phyloP scores from a whole-genome alignment of 2,888 invertebrate genomes.

The Drosophila falleni region DNA sequence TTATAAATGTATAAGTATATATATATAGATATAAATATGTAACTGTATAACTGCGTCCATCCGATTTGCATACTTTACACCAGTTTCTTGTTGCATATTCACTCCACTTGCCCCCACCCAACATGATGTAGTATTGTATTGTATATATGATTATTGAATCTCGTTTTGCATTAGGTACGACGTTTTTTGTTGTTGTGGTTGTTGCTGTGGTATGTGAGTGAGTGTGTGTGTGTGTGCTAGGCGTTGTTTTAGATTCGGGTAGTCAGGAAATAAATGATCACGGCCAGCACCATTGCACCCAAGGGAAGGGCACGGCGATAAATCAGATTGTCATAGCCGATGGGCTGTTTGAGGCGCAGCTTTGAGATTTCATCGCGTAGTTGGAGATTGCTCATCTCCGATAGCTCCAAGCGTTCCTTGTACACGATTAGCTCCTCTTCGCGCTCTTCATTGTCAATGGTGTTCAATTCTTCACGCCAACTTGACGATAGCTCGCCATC shows the following conservation, averaged over 20 bases:
- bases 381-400: conserved; percentile 80
- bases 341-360: conserved; percentile 66
- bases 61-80: conserved; percentile 36
- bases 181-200: conserved; percentile 19
- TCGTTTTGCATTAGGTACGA: conserved; percentile 56
- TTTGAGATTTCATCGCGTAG: conserved; percentile 81
- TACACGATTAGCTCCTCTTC: conserved; percentile 85
- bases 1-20: conserved; percentile 36
- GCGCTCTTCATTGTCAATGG: conserved; percentile 78
- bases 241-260: conserved; percentile 48
- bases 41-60: conserved; percentile 51
- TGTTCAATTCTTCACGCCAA: conserved; percentile 73
- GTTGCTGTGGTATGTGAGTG: conserved; percentile 3
- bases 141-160: conserved; percentile 41
- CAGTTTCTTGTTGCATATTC: conserved; percentile 12
- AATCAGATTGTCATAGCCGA: conserved; percentile 46
- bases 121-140: conserved; percentile 22
- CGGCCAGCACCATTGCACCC: conserved; percentile 78
- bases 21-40: conserved; percentile 49
- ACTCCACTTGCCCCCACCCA: conserved; percentile 33
- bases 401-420: conserved; percentile 84
- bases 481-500: conserved; percentile 3
- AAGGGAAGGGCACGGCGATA: conserved; percentile 73
- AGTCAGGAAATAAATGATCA: conserved; percentile 80
- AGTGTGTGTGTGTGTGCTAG: conserved; percentile 3